Percentiles rank a stretch among this genome's conserved stretches.
Evolutionary conservation across 2,797 vertebrate species (phyloP).

Genomic region (Macrochelys suwanniensis): DNA sequence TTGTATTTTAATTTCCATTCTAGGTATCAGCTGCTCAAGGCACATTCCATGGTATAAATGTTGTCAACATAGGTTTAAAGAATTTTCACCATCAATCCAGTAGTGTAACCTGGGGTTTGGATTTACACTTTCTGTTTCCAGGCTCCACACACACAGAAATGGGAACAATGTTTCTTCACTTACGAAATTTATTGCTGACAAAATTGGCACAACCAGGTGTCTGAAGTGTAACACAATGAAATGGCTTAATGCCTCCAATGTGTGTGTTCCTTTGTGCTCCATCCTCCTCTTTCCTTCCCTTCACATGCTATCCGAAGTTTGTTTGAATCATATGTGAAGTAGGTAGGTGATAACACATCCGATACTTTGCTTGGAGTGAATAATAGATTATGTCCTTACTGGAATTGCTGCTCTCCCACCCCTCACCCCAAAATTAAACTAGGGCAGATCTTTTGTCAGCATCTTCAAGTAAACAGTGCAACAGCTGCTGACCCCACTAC

Average conservation of each 20-base stretch:
- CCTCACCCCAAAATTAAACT: conserved; percentile 2
- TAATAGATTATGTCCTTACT: not conserved
- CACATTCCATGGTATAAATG: not conserved
- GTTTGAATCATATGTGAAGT: not conserved
- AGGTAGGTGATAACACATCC: not conserved
- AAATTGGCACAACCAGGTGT: not conserved
- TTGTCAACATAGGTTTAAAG: not conserved
- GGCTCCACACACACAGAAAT: not conserved
- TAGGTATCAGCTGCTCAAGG: not conserved
- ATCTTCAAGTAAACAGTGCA: not conserved
- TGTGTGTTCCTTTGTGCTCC: not conserved
- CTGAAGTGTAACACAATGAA: not conserved
- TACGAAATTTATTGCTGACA: not conserved
- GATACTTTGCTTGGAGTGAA: not conserved
- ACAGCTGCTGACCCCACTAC: conserved; percentile 23
- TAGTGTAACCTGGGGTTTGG: not conserved
- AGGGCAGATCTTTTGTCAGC: conserved; percentile 6
- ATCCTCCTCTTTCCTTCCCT: not conserved
- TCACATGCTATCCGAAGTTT: not conserved
- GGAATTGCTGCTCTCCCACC: not conserved
- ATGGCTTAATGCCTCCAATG: not conserved
- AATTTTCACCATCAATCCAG: not conserved
- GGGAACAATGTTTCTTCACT: not conserved
- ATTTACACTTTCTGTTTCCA: not conserved
- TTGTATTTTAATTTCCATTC: not conserved